Evolutionary conservation across 2,797 vertebrate species (phyloP), one percentile per base, ranked within the genome.

Genomic region (Malurus leucopterus): DNA sequence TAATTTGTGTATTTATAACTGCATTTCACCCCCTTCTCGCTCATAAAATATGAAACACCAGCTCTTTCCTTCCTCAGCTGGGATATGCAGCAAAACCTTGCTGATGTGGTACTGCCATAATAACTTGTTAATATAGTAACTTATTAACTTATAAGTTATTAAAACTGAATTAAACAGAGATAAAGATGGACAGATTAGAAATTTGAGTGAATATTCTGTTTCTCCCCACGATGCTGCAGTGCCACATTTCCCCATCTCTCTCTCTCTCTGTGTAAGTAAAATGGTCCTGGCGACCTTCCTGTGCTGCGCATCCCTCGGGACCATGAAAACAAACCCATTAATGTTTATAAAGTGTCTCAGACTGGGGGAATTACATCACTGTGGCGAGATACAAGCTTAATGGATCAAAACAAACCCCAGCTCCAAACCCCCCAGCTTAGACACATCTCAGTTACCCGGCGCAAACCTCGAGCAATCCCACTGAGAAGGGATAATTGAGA

Each of bases 391-490:
- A 88, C 64, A 67, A 86, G 74, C 61, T 84, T 59, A 81, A 88
- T 65, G 74, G 83, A 91, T 92, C 86, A 72, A 94, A 93, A 88
- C 83, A 83, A 92, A 88, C 77, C 46, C 53, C 44, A 61, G 84
- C 54, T 54, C 69, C 76, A 63, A 55, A 9, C 47, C 43, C 30
- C 57, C 49, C 41, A 34, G 84, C 44, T 61, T 12, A 75, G 70
- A 8, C 67, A 59, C 82, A 47, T 86, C 89, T 84, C 91, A 24
- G 75, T 89, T 89, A 87, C 83, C 51, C 24, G 0, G 63, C 1
- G 0, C 53, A 88, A 70, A 67, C 74, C 89, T 70, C 12, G 1
- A 67, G 68, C 89, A 91, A 84, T 86, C 91, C 86, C 41, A 2
- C 55, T 82, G 91, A 78, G 93, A 50, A 81, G 46, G 85, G 71